Percentiles rank a stretch among this genome's conserved stretches.
Conservation (phyloP, 2,888 invertebrate species). For the Bruchidius siliquastri region DNA sequence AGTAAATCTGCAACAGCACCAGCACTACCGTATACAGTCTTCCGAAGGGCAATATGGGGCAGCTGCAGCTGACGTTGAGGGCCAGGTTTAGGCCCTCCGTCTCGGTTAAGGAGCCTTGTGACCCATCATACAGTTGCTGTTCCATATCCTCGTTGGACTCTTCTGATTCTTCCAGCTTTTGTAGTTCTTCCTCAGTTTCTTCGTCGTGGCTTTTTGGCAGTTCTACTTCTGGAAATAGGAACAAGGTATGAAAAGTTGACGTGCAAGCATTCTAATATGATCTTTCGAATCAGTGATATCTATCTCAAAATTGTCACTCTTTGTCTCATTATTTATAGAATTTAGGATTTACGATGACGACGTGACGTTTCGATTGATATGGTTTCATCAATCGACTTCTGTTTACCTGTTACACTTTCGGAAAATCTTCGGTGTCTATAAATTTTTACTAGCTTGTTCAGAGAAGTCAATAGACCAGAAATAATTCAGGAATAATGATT, state of each 20-base stretch:
- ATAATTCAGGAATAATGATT: too few relatives aligned
- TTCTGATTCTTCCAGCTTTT: constrained; percentile 5
- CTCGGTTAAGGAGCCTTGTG: constrained; percentile 63
- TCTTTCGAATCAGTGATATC: too few relatives aligned
- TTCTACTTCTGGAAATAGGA: constrained; percentile 56
- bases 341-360: too few relatives aligned
- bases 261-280: too few relatives aligned
- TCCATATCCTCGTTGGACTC: constrained; percentile 32
- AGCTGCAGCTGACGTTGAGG: constrained; percentile 29
- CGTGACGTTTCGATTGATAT: too few relatives aligned
- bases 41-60: constrained; percentile 17
- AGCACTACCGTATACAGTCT: constrained; percentile 30
- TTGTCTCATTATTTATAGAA: too few relatives aligned
- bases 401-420: too few relatives aligned
- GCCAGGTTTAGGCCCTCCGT: constrained; percentile 44
- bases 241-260: neutral
- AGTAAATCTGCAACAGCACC: constrained; percentile 38
- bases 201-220: constrained; percentile 54
- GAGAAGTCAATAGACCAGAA: too few relatives aligned
- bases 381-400: too few relatives aligned
- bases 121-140: constrained; percentile 50
- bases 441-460: too few relatives aligned
- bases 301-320: too few relatives aligned
- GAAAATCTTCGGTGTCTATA: too few relatives aligned
- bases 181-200: constrained; percentile 26